A percentile compares a stretch with the other conserved stretches of the same genome.
Conservation (phyloP, 2,113 vertebrate genomes). For the Tauraco erythrolophus region DNA sequence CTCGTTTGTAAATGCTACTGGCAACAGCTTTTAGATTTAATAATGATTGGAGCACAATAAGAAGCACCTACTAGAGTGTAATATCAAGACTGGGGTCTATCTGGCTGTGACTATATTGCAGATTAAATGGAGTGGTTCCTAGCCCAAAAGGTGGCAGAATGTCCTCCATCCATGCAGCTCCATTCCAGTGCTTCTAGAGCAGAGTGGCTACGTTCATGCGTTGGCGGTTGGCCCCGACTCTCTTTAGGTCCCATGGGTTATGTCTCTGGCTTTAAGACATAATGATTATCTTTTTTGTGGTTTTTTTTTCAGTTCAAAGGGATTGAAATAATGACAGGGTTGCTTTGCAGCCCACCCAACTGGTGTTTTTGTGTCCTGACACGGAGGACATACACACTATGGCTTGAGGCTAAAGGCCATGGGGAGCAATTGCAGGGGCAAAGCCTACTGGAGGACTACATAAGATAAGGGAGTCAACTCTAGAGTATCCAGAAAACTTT, state of each 20-base stretch:
- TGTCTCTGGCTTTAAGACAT: neutral
- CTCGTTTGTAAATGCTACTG: neutral
- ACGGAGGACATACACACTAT: neutral
- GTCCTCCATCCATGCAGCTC: neutral
- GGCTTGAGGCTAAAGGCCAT: neutral
- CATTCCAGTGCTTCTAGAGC: neutral
- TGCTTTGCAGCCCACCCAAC: neutral
- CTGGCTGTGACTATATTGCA: neutral
- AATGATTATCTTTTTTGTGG: neutral
- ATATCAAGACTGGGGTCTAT: neutral
- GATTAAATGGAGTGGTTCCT: neutral
- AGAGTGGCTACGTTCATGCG: accelerated
- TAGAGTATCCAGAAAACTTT: neutral
- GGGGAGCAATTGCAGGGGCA: neutral
- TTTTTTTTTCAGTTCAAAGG: neutral
- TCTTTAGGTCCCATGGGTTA: neutral
- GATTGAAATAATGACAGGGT: neutral
- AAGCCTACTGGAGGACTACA: neutral
- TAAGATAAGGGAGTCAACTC: neutral
- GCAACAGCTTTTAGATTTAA: neutral
- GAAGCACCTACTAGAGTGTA: neutral
- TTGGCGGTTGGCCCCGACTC: neutral
- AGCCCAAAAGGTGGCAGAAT: neutral
- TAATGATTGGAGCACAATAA: neutral
- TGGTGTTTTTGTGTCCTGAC: neutral